Base-by-base conservation (phyloP, 1,140 invertebrate species). In the Drosophila teissieri region DNA sequence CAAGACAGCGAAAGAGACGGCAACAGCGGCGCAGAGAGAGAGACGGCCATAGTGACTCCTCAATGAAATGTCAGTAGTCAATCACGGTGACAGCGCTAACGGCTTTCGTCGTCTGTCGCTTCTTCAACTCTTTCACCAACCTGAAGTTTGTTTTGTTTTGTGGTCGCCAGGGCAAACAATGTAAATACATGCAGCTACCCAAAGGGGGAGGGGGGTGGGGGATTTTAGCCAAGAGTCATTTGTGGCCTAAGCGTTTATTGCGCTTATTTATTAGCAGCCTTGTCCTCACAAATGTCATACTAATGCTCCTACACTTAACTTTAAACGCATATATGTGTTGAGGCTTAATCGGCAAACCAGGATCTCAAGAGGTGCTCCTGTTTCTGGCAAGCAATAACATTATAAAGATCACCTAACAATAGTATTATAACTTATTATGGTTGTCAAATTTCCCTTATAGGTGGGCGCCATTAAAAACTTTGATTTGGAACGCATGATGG, bases 401-500 rank as follows among this genome's bases (percentile, higher is more conserved):
- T 42, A 8, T 42, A 8, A 15, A 42, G n/a, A 15, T 2, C 6
- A 0, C 8, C 19, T 11, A 22, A 11, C 12, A 19, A 4, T 48
- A 70, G 14, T 11, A 56, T 42, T 34, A 37, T 42, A 42, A 17
- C 3, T 42, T 15, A 10, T 7, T 42, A 17, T 15, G 7, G 14
- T 15, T 8, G 0, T 4, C 24, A 24, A 4, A 24, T 60, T 19
- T 31, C 37, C n/a, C 80, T 10, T 15, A 11, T 2, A 93, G 91
- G 93, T 94, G n/a, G 93, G 92, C 58, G 93, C 93, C 11, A 93
- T 94, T 60, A 90, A 92, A 27, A 94, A 94, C 89, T 94, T 94
- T 49, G 92, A 94, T 83, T 61, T 94, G 62, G 91, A 93, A 80
- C 72, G 91, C 2, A 92, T 97, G 92, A 92, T 97, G 61, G 96